Evolutionary conservation across 2,113 vertebrate genomes (phyloP).

Genomic region (Alethe castanea): DNA sequence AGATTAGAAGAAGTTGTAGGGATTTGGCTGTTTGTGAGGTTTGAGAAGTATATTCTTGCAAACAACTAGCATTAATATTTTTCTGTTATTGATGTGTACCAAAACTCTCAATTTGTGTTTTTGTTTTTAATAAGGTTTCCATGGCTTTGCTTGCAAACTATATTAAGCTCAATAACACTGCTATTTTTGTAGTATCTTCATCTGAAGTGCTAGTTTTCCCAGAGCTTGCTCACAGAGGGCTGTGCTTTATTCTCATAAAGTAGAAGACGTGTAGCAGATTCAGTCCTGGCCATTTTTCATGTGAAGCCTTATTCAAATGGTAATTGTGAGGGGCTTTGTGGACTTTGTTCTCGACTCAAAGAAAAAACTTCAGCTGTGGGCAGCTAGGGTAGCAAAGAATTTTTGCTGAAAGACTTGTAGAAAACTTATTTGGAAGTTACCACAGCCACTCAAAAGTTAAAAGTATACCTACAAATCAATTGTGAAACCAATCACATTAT

Average conservation of each 20-base stretch:
- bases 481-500: not conserved
- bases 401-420: slow-evolving; percentile 23
- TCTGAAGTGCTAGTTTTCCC: slow-evolving; percentile 45
- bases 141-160: slow-evolving; percentile 17
- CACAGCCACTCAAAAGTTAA: slow-evolving; percentile 5
- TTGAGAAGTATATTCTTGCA: not conserved
- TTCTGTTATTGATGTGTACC: not conserved
- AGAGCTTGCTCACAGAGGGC: not conserved
- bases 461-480: slow-evolving; percentile 3
- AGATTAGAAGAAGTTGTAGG: not conserved
- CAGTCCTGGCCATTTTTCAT: slow-evolving; percentile 42
- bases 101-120: not conserved
- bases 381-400: slow-evolving; percentile 11
- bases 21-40: not conserved
- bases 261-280: not conserved
- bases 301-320: slow-evolving; percentile 63
- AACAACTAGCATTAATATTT: not conserved
- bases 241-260: slow-evolving; percentile 32
- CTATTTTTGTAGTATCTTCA: slow-evolving; percentile 10
- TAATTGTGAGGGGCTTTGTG: slow-evolving; percentile 50
- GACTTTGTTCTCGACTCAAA: slow-evolving; percentile 58
- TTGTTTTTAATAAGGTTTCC: slow-evolving; percentile 5
- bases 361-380: slow-evolving; percentile 37
- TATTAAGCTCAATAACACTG: slow-evolving; percentile 9
- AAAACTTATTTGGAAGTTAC: slow-evolving; percentile 37